phyloP scores from a whole-genome alignment of 1,140 invertebrate species.

The Drosophila paulistorum region DNA sequence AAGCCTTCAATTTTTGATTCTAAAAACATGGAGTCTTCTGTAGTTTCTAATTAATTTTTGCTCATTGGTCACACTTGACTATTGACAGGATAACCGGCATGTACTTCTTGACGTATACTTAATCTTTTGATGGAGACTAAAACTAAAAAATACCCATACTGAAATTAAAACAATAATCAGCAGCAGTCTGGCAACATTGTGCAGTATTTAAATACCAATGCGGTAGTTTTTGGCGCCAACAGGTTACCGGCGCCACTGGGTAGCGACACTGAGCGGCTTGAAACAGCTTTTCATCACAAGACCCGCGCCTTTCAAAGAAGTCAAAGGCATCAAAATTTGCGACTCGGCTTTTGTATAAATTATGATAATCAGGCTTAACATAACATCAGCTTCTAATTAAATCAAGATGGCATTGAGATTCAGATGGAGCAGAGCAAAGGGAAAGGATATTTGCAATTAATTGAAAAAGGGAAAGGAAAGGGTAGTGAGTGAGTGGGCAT shows the following conservation, averaged over 20 bases:
- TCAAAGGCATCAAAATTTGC: not conserved
- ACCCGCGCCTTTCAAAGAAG: not conserved
- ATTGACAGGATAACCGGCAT: not conserved
- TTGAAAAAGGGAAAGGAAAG: not conserved
- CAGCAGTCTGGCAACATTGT: not conserved
- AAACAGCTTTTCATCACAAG: not conserved
- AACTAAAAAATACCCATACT: too few species aligned
- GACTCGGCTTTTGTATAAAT: not conserved
- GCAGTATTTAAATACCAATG: too few species aligned
- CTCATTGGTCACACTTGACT: not conserved
- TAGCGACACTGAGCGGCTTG: too few species aligned
- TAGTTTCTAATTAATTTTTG: not conserved
- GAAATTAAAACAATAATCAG: too few species aligned
- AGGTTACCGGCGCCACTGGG: too few species aligned
- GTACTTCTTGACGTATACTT: not conserved
- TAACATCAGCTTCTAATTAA: not conserved
- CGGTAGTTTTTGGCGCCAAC: too few species aligned
- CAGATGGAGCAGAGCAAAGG: not conserved
- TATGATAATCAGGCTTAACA: not conserved
- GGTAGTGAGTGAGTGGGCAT: not conserved
- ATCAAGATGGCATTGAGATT: not conserved
- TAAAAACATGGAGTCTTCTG: not conserved
- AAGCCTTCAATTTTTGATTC: not conserved
- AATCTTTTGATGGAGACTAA: not conserved
- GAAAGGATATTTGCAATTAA: not conserved